Base-by-base conservation (phyloP, 2,797 vertebrate species). In the Atherinosoma microstoma region DNA sequence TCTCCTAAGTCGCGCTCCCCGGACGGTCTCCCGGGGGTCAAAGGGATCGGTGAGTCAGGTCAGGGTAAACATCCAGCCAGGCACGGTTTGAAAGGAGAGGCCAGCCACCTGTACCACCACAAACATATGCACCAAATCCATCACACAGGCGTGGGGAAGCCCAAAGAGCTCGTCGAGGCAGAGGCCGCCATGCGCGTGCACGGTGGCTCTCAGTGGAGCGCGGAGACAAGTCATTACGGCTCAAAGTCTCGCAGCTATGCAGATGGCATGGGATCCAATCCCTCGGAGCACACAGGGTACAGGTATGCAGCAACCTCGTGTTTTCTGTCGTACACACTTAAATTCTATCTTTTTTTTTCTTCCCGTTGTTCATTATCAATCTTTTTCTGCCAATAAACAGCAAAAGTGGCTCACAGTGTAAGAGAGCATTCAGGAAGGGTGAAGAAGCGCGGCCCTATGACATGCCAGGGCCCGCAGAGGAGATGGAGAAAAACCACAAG, bases 401-500 rank as follows among this genome's bases (percentile, higher is more conserved):
- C 82, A 99, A 96, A 88, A 92, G 88, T 12, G 94, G 93, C 70
- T 65, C 89, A 1, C 93, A 95, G 47, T 97, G 94, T 58, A 98
- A 96, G 84, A 94, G 96, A 80, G 92, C 86, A 0, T 80, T 93
- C 51, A 98, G 96, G 94, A 99, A 97, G 89, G 91, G 88, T 0
- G 97, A 96, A 29, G 94, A 95, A 22, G 74, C 83, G 56, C 88
- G 94, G 2, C 90, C 79, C 77, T 87, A 93, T 29, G 97, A 98
- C 64, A 91, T 89, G 76, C 89, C 94, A 0, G 94, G 93, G 29
- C 93, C 96, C 49, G 87, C 91, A 1, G 97, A 98, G 70, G 97
- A 98, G 0, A 76, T 94, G 61, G 98, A 99, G 91, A 96, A 96
- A 81, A 97, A 97, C 86, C 97, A 98, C 93, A 98, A 98, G 91